A percentile compares a stretch with the other conserved stretches of the same genome.
Conservation (phyloP, 92 coral and sea anemone species). For the Heteractis magnifica region DNA sequence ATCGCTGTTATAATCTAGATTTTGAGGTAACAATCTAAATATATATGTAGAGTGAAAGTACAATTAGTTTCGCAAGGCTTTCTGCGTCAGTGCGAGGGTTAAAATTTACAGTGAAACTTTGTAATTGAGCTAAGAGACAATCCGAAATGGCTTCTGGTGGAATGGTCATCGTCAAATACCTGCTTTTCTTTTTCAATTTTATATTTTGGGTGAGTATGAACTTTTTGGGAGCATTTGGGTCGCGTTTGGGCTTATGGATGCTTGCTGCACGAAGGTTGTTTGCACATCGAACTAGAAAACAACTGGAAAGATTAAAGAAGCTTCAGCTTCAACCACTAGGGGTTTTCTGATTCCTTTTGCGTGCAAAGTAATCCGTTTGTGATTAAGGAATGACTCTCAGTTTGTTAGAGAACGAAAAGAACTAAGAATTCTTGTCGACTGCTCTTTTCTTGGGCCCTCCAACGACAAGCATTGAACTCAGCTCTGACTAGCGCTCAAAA, state of each 20-base stretch:
- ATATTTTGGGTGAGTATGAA: slow-evolving; percentile 77
- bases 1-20: neutral
- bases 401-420: neutral
- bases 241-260: neutral
- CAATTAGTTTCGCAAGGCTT: slow-evolving; percentile 9
- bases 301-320: neutral
- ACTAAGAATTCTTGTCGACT: neutral
- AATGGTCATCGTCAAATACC: slow-evolving; percentile 75
- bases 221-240: neutral
- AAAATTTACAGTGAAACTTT: neutral
- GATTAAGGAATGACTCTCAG: neutral
- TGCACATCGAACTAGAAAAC: neutral
- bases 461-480: neutral
- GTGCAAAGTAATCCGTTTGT: neutral
- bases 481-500: neutral
- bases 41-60: neutral
- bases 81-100: neutral
- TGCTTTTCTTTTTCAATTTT: slow-evolving; percentile 73
- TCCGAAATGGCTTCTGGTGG: slow-evolving; percentile 77
- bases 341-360: neutral
- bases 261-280: neutral
- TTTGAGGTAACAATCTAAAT: slow-evolving; percentile 1
- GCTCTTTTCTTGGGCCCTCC: neutral
- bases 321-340: neutral
- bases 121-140: neutral